Evolutionary conservation across 2,888 invertebrate genomes (phyloP).

Genomic region (Ormyrus rosae): DNA sequence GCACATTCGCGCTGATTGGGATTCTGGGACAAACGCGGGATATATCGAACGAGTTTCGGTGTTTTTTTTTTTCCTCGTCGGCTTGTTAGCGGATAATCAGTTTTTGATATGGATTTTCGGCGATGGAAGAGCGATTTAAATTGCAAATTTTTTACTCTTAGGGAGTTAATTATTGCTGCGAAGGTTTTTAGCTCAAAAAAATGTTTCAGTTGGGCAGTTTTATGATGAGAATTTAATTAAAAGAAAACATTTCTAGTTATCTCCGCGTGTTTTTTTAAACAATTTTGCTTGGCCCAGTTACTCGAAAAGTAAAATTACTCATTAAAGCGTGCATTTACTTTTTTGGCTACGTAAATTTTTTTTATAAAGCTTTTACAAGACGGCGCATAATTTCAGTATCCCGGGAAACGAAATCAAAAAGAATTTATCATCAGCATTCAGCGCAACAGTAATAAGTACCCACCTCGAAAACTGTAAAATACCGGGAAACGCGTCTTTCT

Average conservation of each 20-base stretch:
- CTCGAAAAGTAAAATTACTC: too few species aligned
- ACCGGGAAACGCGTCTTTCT: constrained; percentile 39
- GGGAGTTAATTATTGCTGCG: too few species aligned
- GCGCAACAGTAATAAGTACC: background rate
- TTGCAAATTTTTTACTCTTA: too few species aligned
- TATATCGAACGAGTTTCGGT: constrained; percentile 32
- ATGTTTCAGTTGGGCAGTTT: too few species aligned
- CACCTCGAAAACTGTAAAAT: constrained; percentile 25
- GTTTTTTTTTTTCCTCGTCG: constrained; percentile 10
- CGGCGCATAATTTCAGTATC: background rate
- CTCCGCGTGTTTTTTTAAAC: too few species aligned
- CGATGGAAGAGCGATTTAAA: too few species aligned
- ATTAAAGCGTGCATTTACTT: background rate
- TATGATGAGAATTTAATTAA: too few species aligned
- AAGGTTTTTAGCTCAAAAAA: too few species aligned
- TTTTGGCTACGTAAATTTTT: background rate
- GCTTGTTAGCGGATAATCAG: constrained; percentile 25
- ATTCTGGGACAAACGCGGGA: constrained; percentile 25
- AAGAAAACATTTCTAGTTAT: too few species aligned
- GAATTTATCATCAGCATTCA: constrained; percentile 9
- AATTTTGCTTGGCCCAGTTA: too few species aligned
- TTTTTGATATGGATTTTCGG: background rate
- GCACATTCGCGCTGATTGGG: constrained; percentile 40
- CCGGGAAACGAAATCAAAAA: constrained; percentile 5
- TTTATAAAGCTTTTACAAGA: too few species aligned